phyloP scores from a whole-genome alignment of 2,888 invertebrate genomes.

The Dendrolimus pini region DNA sequence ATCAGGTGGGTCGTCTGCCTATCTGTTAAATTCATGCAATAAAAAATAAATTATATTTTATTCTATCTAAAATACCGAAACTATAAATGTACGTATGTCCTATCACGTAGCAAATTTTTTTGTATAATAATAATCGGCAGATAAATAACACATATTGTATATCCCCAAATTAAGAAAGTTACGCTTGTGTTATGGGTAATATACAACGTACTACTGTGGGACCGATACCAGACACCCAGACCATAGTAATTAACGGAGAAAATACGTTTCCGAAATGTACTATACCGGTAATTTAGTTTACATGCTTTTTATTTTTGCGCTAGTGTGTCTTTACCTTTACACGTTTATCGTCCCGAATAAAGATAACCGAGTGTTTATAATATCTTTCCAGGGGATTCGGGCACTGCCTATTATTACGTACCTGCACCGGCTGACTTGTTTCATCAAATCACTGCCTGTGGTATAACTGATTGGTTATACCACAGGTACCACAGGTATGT shows the following conservation, averaged over 20 bases:
- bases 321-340: conserved; percentile 2
- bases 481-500: too few species aligned
- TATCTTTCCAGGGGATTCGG: conserved; percentile 3
- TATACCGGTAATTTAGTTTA: not conserved
- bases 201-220: too few species aligned
- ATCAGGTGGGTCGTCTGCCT: too few species aligned
- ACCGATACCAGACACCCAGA: too few species aligned
- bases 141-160: conserved; percentile 1
- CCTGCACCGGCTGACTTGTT: not conserved
- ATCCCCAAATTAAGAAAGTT: too few species aligned
- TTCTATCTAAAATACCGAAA: too few species aligned
- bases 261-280: not conserved
- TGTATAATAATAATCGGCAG: too few species aligned
- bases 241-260: too few species aligned
- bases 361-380: conserved; percentile 6
- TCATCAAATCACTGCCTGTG: not conserved
- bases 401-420: not conserved
- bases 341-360: conserved; percentile 2
- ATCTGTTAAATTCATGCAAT: too few species aligned
- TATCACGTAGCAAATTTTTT: not conserved
- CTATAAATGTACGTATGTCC: too few species aligned
- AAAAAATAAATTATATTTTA: too few species aligned
- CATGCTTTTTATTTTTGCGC: not conserved
- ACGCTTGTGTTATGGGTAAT: too few species aligned
- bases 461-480: not conserved